phyloP scores from a whole-genome alignment of 2,797 vertebrate genomes.

The Lacerta viridis region DNA sequence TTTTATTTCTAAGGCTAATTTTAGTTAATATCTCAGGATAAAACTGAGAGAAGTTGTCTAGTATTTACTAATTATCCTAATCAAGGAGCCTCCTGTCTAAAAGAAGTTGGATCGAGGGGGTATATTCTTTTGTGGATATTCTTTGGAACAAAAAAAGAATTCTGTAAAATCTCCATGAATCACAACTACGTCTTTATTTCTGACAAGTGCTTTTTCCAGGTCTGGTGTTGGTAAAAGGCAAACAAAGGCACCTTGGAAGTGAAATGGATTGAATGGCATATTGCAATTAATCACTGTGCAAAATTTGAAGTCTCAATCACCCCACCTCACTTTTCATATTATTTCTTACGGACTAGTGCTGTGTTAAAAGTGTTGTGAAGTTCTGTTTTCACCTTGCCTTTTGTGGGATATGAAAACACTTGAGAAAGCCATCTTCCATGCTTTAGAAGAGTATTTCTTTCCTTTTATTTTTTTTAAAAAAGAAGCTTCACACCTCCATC shows the following conservation, averaged over 20 bases:
- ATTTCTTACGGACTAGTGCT: neutral
- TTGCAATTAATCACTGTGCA: neutral
- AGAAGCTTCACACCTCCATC: neutral
- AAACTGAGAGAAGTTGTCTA: neutral
- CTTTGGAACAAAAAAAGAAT: conserved; percentile 8
- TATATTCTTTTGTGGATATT: conserved; percentile 6
- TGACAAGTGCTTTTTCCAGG: neutral
- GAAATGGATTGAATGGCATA: conserved; percentile 8
- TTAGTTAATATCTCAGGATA: no score
- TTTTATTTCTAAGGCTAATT: conserved; percentile 38
- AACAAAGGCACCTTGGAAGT: neutral
- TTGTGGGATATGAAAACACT: neutral
- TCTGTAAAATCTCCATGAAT: conserved; percentile 28
- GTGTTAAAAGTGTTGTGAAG: neutral
- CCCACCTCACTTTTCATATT: neutral
- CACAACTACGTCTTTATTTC: neutral
- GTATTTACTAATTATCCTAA: conserved; percentile 45
- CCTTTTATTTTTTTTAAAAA: no score
- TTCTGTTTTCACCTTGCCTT: neutral
- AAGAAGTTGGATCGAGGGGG: conserved; percentile 26
- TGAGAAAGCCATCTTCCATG: neutral
- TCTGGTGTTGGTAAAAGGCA: neutral
- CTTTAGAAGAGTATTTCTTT: neutral
- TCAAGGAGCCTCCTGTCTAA: conserved; percentile 11
- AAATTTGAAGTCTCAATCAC: neutral